These are phyloP conservation scores for Catonia carolina DNA, from an alignment of 2,888 invertebrate genomes.

Conservation along the genomic window DNA sequence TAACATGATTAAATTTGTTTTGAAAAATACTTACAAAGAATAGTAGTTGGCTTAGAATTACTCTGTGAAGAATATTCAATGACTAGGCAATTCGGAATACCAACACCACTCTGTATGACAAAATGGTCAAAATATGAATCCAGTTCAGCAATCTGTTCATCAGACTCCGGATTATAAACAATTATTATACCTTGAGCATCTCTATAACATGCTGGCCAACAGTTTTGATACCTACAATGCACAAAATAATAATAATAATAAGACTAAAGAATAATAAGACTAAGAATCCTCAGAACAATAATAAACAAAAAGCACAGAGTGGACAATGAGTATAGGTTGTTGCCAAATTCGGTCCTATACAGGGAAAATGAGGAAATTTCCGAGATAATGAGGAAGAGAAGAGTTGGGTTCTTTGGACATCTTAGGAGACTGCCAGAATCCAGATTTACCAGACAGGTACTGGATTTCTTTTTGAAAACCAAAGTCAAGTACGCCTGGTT, in stretches of 20 bases:
- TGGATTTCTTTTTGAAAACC: too few species aligned
- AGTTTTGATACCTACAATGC: conserved; percentile 57
- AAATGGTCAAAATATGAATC: conserved; percentile 61
- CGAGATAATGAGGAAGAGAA: too few species aligned
- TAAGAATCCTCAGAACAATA: too few species aligned
- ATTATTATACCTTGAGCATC: conserved; percentile 64
- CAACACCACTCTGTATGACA: conserved; percentile 57
- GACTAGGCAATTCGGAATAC: conserved; percentile 58
- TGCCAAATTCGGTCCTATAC: too few species aligned
- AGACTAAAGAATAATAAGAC: too few species aligned
- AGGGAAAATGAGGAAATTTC: too few species aligned
- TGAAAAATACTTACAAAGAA: background rate
- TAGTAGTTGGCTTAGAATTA: conserved; percentile 37
- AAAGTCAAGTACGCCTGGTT: too few species aligned
- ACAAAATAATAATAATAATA: background rate
- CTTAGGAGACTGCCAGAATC: too few species aligned
- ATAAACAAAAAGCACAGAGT: too few species aligned
- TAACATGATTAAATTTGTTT: background rate
- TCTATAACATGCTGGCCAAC: conserved; percentile 68
- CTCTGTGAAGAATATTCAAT: conserved; percentile 45
- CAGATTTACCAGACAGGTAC: too few species aligned
- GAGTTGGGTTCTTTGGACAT: too few species aligned
- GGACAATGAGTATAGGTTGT: too few species aligned
- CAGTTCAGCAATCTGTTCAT: conserved; percentile 49
- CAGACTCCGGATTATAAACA: conserved; percentile 54